Evolutionary conservation across 2,888 invertebrate genomes (phyloP).

Genomic region (Cephus nigrinus): DNA sequence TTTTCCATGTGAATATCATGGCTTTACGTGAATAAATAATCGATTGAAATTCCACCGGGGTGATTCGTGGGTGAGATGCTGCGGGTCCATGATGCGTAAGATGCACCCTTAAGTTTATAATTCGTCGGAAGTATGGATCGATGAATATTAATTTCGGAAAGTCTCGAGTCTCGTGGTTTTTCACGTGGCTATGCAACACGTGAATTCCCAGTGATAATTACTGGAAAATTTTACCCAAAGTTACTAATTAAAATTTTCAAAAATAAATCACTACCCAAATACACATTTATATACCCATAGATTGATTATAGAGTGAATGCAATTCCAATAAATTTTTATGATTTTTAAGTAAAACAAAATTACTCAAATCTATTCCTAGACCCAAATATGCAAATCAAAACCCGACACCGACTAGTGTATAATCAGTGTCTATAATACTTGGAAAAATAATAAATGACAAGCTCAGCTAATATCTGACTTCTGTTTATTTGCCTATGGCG

Average conservation of each 20-base stretch:
- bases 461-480: background rate
- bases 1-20: background rate
- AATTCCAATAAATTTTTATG: background rate
- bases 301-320: background rate
- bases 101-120: background rate
- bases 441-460: constrained; percentile 1
- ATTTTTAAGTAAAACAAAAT: background rate
- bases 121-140: background rate
- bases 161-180: background rate
- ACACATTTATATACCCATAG: too few relatives aligned
- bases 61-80: background rate
- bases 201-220: background rate
- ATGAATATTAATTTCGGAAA: background rate
- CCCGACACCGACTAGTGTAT: background rate
- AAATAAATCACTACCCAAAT: too few relatives aligned
- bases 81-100: background rate
- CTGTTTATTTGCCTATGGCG: background rate
- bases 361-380: background rate
- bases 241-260: background rate
- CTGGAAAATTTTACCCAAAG: background rate
- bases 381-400: background rate
- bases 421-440: background rate
- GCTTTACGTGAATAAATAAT: background rate
- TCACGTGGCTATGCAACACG: background rate
- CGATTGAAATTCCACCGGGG: background rate